These are phyloP conservation scores for Sigmodon hispidus DNA, from an alignment of 2,113 vertebrate species.

Conservation along the genomic window DNA sequence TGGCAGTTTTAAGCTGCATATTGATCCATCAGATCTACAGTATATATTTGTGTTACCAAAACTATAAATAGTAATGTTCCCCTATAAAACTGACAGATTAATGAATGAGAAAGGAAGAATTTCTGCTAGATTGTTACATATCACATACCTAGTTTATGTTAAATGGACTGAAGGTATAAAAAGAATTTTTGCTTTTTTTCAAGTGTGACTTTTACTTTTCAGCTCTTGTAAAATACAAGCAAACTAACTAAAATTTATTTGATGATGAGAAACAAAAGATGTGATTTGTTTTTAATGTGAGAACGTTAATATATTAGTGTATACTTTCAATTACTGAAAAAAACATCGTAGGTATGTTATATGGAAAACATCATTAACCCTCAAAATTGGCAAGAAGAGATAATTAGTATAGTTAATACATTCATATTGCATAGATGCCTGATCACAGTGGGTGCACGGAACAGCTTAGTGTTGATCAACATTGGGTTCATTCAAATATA, in stretches of 20 bases:
- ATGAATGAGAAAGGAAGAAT: slow-evolving; percentile 68
- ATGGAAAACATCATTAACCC: background rate
- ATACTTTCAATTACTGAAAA: slow-evolving; percentile 31
- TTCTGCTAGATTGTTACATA: slow-evolving; percentile 62
- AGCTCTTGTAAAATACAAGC: slow-evolving; percentile 36
- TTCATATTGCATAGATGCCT: background rate
- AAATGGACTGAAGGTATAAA: slow-evolving; percentile 49
- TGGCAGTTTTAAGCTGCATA: background rate
- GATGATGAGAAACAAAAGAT: background rate
- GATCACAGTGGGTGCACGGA: background rate
- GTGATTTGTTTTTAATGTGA: background rate
- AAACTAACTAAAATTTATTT: background rate
- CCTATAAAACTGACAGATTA: slow-evolving; percentile 74
- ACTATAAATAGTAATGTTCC: slow-evolving; percentile 52
- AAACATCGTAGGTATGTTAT: background rate
- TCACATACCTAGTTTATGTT: slow-evolving; percentile 72
- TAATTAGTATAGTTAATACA: background rate
- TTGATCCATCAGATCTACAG: slow-evolving; percentile 53
- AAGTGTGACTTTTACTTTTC: slow-evolving; percentile 26
- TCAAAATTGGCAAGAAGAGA: background rate
- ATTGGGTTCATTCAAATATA: slow-evolving; percentile 15
- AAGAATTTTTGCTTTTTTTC: background rate
- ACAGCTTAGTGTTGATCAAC: slow-evolving; percentile 8
- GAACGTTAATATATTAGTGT: slow-evolving; percentile 6
- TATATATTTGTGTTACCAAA: slow-evolving; percentile 66